A percentile compares a stretch with the other conserved stretches of the same genome.
Evolutionary conservation across 2,113 vertebrate genomes (phyloP).

Genomic region (Eptesicus fuscus): DNA sequence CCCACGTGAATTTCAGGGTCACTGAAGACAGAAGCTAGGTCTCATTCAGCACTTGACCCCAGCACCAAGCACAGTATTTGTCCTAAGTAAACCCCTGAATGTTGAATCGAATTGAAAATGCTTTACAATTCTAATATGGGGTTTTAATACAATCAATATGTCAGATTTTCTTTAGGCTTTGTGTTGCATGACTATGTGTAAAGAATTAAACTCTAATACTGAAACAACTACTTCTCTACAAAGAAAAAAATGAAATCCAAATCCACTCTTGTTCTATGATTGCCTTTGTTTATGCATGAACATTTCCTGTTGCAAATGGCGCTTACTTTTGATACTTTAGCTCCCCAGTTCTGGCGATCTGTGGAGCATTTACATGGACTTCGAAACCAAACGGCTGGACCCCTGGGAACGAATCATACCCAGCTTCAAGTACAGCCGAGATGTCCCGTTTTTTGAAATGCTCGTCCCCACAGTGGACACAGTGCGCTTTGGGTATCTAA

Average conservation of each 20-base stretch:
- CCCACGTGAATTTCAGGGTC: not conserved
- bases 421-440: constrained; percentile 83
- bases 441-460: constrained; percentile 90
- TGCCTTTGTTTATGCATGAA: too few species aligned
- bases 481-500: constrained; percentile 89
- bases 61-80: not conserved
- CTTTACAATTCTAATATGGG: not conserved
- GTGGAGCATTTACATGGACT: constrained; percentile 89
- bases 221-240: not conserved
- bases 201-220: not conserved
- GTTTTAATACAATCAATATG: not conserved
- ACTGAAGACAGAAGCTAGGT: not conserved
- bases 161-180: not conserved
- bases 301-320: not conserved
- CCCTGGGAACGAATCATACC: constrained; percentile 89
- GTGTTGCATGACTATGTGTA: not conserved
- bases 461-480: constrained; percentile 91
- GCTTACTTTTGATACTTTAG: constrained; percentile 65
- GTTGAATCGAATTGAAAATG: not conserved
- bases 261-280: not conserved
- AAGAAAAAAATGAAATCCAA: not conserved
- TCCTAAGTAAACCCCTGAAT: not conserved
- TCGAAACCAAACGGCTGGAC: constrained; percentile 81
- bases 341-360: constrained; percentile 84
- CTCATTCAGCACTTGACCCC: not conserved